A percentile compares a stretch with the other conserved stretches of the same genome.
These are phyloP conservation scores for Corythoichthys intestinalis DNA, from an alignment of 2,113 vertebrate species.

Conservation along the genomic window DNA sequence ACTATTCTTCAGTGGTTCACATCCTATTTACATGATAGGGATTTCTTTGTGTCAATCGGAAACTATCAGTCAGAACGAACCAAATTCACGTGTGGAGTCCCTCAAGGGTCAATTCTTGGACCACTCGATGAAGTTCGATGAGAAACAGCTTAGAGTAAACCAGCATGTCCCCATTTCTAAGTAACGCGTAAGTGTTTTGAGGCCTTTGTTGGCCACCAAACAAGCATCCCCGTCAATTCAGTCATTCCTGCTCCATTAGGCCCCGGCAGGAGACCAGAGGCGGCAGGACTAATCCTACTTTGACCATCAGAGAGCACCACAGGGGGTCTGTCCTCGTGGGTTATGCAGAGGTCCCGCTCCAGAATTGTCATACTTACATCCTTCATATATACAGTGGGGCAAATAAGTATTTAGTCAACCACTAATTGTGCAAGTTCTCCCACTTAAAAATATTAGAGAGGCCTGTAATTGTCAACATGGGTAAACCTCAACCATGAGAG, in stretches of 20 bases:
- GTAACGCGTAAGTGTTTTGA: conserved; percentile 47
- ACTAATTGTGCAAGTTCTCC: too few relatives aligned
- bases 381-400: background rate
- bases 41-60: too few relatives aligned
- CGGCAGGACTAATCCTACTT: conserved; percentile 59
- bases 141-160: conserved; percentile 52
- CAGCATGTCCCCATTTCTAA: conserved; percentile 59
- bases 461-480: too few relatives aligned
- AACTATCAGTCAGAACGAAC: too few relatives aligned
- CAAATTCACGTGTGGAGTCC: too few relatives aligned
- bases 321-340: conserved; percentile 38
- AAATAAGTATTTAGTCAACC: too few relatives aligned
- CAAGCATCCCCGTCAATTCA: conserved; percentile 55
- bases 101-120: too few relatives aligned
- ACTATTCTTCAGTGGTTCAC: too few relatives aligned
- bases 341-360: conserved; percentile 3
- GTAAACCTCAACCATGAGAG: too few relatives aligned
- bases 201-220: conserved; percentile 48
- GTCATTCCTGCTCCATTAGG: conserved; percentile 65
- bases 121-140: too few relatives aligned
- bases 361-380: conserved; percentile 21
- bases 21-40: too few relatives aligned
- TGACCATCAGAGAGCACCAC: conserved; percentile 51
- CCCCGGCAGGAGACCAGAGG: conserved; percentile 47
- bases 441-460: too few relatives aligned